Evolutionary conservation across 2,888 invertebrate species (phyloP).

Genomic region (Pachycephus smyrnensis): DNA sequence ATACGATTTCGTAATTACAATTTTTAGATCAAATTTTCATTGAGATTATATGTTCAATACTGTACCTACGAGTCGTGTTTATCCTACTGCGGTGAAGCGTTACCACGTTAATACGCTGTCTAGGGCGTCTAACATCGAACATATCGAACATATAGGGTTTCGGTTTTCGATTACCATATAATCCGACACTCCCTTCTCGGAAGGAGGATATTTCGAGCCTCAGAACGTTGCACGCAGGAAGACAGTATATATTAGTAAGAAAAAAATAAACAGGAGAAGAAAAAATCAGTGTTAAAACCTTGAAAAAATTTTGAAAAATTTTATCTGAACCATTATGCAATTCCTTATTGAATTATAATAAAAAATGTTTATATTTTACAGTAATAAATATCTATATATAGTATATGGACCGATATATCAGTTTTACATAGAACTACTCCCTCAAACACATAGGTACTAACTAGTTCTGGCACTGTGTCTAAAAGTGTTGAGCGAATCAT

Average conservation of each 20-base stretch:
- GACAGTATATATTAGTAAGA: background rate
- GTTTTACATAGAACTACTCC: background rate
- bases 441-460: background rate
- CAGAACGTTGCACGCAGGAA: background rate
- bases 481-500: background rate
- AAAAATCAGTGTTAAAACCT: background rate
- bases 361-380: background rate
- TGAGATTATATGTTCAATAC: background rate
- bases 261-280: background rate
- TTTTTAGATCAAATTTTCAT: background rate
- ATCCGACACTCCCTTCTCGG: conserved; percentile 24
- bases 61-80: background rate
- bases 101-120: background rate
- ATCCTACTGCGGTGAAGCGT: background rate
- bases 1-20: background rate
- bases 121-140: conserved; percentile 5
- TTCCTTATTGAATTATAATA: background rate
- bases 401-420: background rate
- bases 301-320: background rate
- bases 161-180: conserved; percentile 54
- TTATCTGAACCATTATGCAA: background rate
- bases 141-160: conserved; percentile 51
- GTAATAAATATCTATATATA: too few relatives aligned
- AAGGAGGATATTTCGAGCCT: background rate
- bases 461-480: background rate